Evolutionary conservation across 2,888 invertebrate genomes (phyloP), one percentile per base, ranked within the genome.

Genomic region (Sialis lutaria): DNA sequence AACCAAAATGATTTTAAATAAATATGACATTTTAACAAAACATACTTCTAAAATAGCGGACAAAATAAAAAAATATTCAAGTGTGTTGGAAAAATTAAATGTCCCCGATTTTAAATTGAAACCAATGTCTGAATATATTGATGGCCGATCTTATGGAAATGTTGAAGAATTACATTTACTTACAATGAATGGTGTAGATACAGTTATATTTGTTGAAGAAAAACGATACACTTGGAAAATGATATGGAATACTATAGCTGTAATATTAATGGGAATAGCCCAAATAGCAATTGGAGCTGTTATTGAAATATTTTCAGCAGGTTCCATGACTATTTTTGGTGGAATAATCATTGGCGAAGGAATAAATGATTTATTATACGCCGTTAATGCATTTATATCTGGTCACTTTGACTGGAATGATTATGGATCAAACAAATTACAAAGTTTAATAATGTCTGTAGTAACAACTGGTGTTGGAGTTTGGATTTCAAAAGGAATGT

Each of bases 281-380:
- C 54, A 57, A 51, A 50, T 57, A 48, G 49, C 47, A 4, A 41
- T 51, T 7, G 56, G 56, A 13, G 47, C 51, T 41, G 37, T 42
- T 1, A 50, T 57, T 32, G 43, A 52, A 35, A 22, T 52, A 6
- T 51, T 32, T 12, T 49, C 51, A 6, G 40, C 48, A 6, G 56
- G 55, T 33, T 10, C 47, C 2, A 51, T 48, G 39, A 52, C 53
- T 31, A 51, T 51, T 42, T 31, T 55, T 9, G 55, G 51, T n/a
- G 46, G 8, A 33, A 50, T 41, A 10, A 48, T 57, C 22, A 49
- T 58, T 9, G 34, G 39, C 8, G 55, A 57, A 51, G 59, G 57
- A 34, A 39, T 56, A 6, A 52, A 50, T 32, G 59, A 58, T 45
- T 44, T 58, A 6, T 46, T 55, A 9, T 57, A 49, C 45, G 55